phyloP scores from a whole-genome alignment of 2,797 vertebrate species.

The Clarias laeviceps region DNA sequence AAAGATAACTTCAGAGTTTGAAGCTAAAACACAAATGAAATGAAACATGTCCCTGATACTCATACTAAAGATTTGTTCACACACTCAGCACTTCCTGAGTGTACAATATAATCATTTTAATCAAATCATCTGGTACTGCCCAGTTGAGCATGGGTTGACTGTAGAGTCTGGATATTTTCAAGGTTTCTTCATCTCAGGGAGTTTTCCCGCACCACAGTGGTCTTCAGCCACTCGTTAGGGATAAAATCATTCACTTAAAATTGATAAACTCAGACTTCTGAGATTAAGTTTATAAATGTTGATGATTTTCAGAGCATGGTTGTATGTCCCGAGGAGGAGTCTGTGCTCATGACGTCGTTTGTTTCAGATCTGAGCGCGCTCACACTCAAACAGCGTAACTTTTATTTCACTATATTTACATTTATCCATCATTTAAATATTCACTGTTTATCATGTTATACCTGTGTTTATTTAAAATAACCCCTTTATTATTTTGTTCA shows the following conservation, averaged over 20 bases:
- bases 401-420: not conserved
- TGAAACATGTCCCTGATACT: too few species aligned
- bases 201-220: not conserved
- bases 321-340: constrained; percentile 95
- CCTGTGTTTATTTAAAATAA: not conserved
- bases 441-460: too few species aligned
- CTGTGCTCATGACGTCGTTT: constrained; percentile 87
- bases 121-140: too few species aligned
- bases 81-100: not conserved
- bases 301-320: constrained; percentile 78
- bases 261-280: not conserved
- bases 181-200: not conserved
- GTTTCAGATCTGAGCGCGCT: constrained; percentile 85
- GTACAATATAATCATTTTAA: too few species aligned
- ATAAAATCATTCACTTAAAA: not conserved
- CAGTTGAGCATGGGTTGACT: not conserved
- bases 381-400: constrained; percentile 77
- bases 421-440: too few species aligned
- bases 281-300: not conserved
- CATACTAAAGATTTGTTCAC: too few species aligned
- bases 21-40: not conserved
- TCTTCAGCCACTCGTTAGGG: not conserved
- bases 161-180: not conserved
- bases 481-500: not conserved
- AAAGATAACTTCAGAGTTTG: not conserved